These are phyloP conservation scores for Erpornis zantholeuca DNA, from an alignment of 2,113 vertebrate species.

Conservation along the genomic window DNA sequence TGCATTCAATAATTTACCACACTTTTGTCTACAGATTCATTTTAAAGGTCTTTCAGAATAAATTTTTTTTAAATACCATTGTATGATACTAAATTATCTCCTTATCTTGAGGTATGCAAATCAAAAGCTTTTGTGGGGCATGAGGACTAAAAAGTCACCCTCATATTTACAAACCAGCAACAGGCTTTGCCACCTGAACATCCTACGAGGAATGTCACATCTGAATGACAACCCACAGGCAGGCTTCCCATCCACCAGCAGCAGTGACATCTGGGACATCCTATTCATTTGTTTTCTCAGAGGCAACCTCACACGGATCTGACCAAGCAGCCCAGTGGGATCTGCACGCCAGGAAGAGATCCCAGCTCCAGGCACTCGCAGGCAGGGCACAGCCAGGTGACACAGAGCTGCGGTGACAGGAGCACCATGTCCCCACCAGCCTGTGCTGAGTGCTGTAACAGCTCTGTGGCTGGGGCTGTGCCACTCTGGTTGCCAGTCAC, in stretches of 20 bases:
- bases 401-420: not conserved
- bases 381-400: not conserved
- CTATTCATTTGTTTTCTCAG: not conserved
- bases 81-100: not conserved
- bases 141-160: not conserved
- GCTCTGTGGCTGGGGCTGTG: not conserved
- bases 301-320: not conserved
- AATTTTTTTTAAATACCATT: rapidly evolving
- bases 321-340: not conserved
- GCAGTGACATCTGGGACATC: not conserved
- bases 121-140: not conserved
- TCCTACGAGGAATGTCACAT: not conserved
- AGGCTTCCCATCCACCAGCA: not conserved
- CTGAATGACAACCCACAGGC: not conserved
- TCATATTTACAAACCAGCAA: not conserved
- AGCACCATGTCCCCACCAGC: not conserved
- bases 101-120: not conserved
- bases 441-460: not conserved
- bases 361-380: rapidly evolving
- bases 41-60: not conserved
- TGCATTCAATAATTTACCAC: not conserved
- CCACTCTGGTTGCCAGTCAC: not conserved
- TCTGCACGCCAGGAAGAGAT: not conserved
- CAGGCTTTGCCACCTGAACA: not conserved
- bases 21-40: not conserved